These are phyloP conservation scores for Chlorops oryzae DNA, from an alignment of 1,140 invertebrate species.

Conservation along the genomic window DNA sequence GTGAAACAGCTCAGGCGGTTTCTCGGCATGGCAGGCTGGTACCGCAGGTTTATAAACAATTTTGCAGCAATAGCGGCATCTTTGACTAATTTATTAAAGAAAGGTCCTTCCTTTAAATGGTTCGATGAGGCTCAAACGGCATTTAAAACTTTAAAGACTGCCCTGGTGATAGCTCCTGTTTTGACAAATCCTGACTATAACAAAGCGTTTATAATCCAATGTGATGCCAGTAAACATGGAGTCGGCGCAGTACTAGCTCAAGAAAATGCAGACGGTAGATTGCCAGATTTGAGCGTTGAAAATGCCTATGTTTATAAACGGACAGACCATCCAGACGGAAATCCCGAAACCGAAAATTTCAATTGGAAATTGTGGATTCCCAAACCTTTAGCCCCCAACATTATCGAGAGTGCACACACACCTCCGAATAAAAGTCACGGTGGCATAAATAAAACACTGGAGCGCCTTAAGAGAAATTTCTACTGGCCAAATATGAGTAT, in stretches of 20 bases:
- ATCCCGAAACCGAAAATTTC: not conserved
- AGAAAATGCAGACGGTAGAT: conserved; percentile 28
- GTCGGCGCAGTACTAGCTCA: conserved; percentile 28
- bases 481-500: too few relatives aligned
- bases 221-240: conserved; percentile 9
- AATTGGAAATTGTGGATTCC: conserved; percentile 2
- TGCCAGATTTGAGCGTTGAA: conserved; percentile 37
- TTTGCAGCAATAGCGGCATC: conserved; percentile 32
- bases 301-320: conserved; percentile 1
- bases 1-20: conserved; percentile 46
- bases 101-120: conserved; percentile 4
- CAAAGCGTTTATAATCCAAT: conserved; percentile 16
- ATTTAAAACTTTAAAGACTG: conserved; percentile 19
- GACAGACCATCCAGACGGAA: not conserved
- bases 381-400: not conserved
- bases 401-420: not conserved
- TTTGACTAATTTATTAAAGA: conserved; percentile 18
- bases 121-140: not conserved
- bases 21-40: conserved; percentile 47
- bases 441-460: too few relatives aligned
- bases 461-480: too few relatives aligned
- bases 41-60: conserved; percentile 36
- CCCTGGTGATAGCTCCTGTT: conserved; percentile 15
- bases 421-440: too few relatives aligned
- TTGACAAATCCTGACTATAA: conserved; percentile 24